Evolutionary conservation across 2,797 vertebrate species (phyloP).

Genomic region (Meriones psammophilus): DNA sequence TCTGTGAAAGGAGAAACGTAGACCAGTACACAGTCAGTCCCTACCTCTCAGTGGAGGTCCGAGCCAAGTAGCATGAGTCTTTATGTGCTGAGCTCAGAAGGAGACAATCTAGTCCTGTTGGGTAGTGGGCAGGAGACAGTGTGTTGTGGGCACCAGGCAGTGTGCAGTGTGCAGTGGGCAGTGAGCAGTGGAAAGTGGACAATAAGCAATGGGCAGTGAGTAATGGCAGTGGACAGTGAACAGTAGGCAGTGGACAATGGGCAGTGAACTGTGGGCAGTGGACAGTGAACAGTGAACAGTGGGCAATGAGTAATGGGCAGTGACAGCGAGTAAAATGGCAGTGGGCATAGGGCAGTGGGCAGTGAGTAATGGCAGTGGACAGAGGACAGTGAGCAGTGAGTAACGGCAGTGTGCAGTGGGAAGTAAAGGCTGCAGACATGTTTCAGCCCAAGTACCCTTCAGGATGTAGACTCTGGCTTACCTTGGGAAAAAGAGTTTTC

Average conservation of each 20-base stretch:
- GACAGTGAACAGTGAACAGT: background rate
- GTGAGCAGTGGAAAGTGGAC: background rate
- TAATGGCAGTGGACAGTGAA: background rate
- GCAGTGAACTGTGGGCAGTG: fast-evolving
- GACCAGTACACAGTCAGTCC: too few relatives aligned
- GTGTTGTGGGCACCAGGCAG: background rate
- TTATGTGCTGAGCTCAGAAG: background rate
- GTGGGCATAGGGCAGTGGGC: too few relatives aligned
- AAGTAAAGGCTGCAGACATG: too few relatives aligned
- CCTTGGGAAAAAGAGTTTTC: background rate
- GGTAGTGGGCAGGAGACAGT: background rate
- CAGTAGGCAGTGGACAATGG: background rate
- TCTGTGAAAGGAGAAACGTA: background rate
- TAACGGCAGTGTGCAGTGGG: background rate
- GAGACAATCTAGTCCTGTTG: background rate
- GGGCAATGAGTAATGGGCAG: background rate
- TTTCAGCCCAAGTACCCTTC: background rate
- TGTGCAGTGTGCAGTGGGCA: fast-evolving
- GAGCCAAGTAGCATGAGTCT: background rate
- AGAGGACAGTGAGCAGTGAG: background rate
- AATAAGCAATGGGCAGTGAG: background rate
- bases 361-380: background rate
- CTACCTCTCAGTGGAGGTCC: background rate
- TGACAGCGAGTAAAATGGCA: background rate
- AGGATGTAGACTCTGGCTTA: background rate